These are phyloP conservation scores for Dasysyrphus albostriatus DNA, from an alignment of 2,888 invertebrate species.

Conservation along the genomic window DNA sequence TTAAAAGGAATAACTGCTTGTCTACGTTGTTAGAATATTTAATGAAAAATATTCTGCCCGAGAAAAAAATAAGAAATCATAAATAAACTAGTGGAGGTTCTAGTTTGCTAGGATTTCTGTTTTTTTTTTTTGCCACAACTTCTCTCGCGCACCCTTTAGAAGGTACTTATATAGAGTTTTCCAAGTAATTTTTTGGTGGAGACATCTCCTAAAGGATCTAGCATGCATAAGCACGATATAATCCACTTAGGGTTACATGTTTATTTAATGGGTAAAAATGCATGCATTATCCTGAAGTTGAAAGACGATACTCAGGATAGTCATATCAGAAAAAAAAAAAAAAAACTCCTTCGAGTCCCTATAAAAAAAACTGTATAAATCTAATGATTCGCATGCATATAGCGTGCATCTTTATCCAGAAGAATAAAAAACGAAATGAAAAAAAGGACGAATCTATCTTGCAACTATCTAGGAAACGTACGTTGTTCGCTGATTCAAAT, in stretches of 20 bases:
- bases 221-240: constrained; percentile 54
- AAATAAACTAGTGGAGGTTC: constrained; percentile 9
- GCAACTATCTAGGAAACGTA: constrained; percentile 39
- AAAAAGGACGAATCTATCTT: constrained; percentile 39
- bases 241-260: constrained; percentile 69
- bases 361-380: constrained; percentile 21
- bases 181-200: constrained; percentile 14
- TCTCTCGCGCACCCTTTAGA: neutral
- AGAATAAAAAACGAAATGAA: neutral
- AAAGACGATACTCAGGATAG: constrained; percentile 20
- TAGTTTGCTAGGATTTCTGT: constrained; percentile 31
- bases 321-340: neutral
- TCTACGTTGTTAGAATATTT: constrained; percentile 52
- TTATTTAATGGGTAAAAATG: constrained; percentile 70
- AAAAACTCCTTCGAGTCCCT: constrained; percentile 11
- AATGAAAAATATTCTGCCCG: constrained; percentile 28
- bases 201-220: constrained; percentile 27
- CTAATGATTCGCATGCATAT: constrained; percentile 52
- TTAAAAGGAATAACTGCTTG: constrained; percentile 64
- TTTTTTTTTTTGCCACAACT: neutral
- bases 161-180: neutral
- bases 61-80: neutral
- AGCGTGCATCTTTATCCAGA: constrained; percentile 42
- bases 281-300: constrained; percentile 49
- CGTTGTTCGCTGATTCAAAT: constrained; percentile 55